Percentiles rank a stretch among this genome's conserved stretches.
These are phyloP conservation scores for Cherax destructor DNA, from an alignment of 1,140 invertebrate species.

Conservation along the genomic window DNA sequence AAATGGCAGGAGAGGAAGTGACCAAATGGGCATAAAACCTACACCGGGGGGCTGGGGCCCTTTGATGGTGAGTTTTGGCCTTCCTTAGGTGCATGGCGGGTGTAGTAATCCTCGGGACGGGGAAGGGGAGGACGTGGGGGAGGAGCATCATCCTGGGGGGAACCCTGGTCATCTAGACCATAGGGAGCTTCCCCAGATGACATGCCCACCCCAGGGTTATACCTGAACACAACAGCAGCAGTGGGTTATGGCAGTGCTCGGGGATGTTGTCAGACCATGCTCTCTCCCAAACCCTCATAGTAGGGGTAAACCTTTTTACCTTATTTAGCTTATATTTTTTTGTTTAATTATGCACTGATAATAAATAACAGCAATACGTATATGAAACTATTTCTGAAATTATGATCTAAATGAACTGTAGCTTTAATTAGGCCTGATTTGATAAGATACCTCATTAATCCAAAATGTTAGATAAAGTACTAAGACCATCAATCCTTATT, in stretches of 20 bases:
- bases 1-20: slow-evolving; percentile 39
- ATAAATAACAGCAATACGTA: background rate
- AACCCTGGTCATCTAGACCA: slow-evolving; percentile 72
- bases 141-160: slow-evolving; percentile 78
- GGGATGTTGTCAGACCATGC: slow-evolving; percentile 30
- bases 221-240: slow-evolving; percentile 68
- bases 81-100: slow-evolving; percentile 65
- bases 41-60: slow-evolving; percentile 65
- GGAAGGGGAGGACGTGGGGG: slow-evolving; percentile 92
- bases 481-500: background rate
- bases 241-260: slow-evolving; percentile 63
- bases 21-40: slow-evolving; percentile 58
- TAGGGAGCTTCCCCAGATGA: slow-evolving; percentile 64
- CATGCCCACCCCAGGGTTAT: slow-evolving; percentile 62
- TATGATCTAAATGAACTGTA: background rate
- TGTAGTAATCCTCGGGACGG: slow-evolving; percentile 82
- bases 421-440: background rate
- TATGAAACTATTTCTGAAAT: background rate
- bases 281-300: slow-evolving; percentile 50
- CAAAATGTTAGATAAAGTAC: background rate
- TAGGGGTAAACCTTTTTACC: background rate
- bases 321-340: background rate
- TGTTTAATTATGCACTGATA: background rate
- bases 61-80: slow-evolving; percentile 70
- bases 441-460: slow-evolving; percentile 41